These are phyloP conservation scores for Crotalus horridus DNA, from an alignment of 2,113 vertebrate genomes.

Conservation along the genomic window DNA sequence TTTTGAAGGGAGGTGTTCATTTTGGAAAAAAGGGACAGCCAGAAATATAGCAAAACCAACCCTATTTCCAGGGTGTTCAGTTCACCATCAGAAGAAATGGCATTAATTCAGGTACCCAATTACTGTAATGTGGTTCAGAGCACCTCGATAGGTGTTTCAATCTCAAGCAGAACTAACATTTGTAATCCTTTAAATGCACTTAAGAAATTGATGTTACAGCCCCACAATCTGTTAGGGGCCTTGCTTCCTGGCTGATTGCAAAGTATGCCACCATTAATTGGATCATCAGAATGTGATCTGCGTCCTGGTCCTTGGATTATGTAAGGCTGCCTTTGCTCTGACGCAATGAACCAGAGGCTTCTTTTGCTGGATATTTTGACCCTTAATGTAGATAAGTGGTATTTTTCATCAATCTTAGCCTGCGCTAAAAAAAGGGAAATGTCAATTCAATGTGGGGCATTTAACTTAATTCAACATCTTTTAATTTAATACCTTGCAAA, in stretches of 20 bases:
- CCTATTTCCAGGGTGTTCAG: constrained; percentile 62
- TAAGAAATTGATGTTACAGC: constrained; percentile 98
- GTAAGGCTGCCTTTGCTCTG: constrained; percentile 91
- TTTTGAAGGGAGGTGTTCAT: constrained; percentile 20
- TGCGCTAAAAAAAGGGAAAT: constrained; percentile 79
- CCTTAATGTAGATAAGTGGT: constrained; percentile 99
- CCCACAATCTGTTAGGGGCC: constrained; percentile 89
- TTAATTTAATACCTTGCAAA: constrained; percentile 81
- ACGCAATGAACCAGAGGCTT: constrained; percentile 78
- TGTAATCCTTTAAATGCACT: constrained; percentile 99
- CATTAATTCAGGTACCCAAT: constrained; percentile 84
- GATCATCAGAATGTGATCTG: constrained; percentile 99
- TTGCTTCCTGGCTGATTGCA: constrained; percentile 85
- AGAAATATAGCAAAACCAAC: constrained; percentile 61
- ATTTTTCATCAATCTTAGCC: constrained; percentile 87
- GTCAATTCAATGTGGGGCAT: constrained; percentile 77
- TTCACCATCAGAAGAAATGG: constrained; percentile 67
- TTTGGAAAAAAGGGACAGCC: constrained; percentile 22
- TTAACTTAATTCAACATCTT: constrained; percentile 83
- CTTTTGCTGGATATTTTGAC: constrained; percentile 78
- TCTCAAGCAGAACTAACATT: constrained; percentile 82
- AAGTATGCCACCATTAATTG: constrained; percentile 90
- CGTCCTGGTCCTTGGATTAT: constrained; percentile 89
- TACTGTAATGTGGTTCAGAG: constrained; percentile 86
- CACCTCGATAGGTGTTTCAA: constrained; percentile 79